phyloP scores from a whole-genome alignment of 1,140 invertebrate species.

The Scaptomyza hsui region DNA sequence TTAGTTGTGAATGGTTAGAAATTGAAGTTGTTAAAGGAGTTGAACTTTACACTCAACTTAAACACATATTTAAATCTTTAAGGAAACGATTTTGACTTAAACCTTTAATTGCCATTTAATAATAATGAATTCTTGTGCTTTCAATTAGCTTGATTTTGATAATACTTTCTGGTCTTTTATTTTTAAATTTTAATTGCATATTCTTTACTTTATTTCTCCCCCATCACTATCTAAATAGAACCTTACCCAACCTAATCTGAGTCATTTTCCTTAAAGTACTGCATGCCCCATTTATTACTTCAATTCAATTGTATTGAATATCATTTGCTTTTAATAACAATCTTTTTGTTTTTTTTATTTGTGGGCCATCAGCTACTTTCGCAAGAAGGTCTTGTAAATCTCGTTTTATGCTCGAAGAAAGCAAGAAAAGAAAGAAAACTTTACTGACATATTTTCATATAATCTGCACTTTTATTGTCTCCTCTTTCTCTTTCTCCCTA shows the following conservation, averaged over 20 bases:
- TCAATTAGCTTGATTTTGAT: no score
- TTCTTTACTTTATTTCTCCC: not conserved
- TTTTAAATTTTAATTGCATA: no score
- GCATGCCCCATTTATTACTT: not conserved
- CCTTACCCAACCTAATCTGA: not conserved
- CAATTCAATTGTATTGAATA: conserved; percentile 13
- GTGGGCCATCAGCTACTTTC: conserved; percentile 7
- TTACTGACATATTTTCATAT: conserved; percentile 71
- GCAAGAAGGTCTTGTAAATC: conserved; percentile 15
- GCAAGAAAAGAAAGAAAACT: conserved; percentile 32
- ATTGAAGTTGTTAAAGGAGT: not conserved
- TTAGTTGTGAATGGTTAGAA: not conserved
- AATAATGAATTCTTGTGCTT: no score
- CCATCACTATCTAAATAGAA: not conserved
- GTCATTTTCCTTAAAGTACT: not conserved
- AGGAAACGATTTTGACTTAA: no score
- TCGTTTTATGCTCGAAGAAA: conserved; percentile 18
- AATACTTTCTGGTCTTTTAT: no score
- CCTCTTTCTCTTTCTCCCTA: conserved; percentile 7
- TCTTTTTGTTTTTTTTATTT: not conserved
- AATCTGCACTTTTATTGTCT: conserved; percentile 74
- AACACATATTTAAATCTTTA: not conserved
- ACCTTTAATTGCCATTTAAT: no score
- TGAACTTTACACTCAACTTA: not conserved
- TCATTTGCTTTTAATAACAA: conserved; percentile 20